These are phyloP conservation scores for Semotilus atromaculatus DNA, from an alignment of 2,797 vertebrate species.

Conservation along the genomic window DNA sequence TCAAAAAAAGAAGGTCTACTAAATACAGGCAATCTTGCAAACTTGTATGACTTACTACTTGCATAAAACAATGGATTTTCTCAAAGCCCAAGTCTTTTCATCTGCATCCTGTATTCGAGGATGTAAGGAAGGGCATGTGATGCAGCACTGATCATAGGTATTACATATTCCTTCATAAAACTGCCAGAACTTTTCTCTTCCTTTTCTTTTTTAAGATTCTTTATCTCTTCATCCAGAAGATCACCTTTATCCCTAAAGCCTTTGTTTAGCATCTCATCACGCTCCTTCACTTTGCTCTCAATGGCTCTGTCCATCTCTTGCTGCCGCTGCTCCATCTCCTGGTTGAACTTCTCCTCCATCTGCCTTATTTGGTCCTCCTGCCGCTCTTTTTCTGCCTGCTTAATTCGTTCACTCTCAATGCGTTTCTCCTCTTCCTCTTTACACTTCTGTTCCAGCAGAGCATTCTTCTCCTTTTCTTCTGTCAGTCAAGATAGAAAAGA, in stretches of 20 bases:
- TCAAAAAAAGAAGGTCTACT: too few species aligned
- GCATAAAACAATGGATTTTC: too few species aligned
- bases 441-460: slow-evolving; percentile 50
- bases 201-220: slow-evolving; percentile 45
- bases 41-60: too few species aligned
- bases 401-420: slow-evolving; percentile 42
- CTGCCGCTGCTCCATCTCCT: slow-evolving; percentile 42
- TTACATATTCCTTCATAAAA: neutral
- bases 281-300: slow-evolving; percentile 60
- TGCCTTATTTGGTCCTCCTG: slow-evolving; percentile 47
- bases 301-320: slow-evolving; percentile 55
- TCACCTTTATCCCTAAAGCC: slow-evolving; percentile 53
- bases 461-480: slow-evolving; percentile 53
- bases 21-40: too few species aligned
- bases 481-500: neutral
- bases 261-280: slow-evolving; percentile 52
- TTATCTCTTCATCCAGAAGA: slow-evolving; percentile 54
- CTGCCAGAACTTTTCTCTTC: neutral
- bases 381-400: slow-evolving; percentile 34
- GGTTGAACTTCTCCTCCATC: slow-evolving; percentile 51
- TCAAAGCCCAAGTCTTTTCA: neutral
- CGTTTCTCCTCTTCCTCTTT: slow-evolving; percentile 56
- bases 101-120: slow-evolving; percentile 11
- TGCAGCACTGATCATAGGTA: neutral
- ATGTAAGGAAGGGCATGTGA: neutral